Evolutionary conservation across 2,797 vertebrate genomes (phyloP).

Genomic region (Ctenochaetus hawaiiensis): DNA sequence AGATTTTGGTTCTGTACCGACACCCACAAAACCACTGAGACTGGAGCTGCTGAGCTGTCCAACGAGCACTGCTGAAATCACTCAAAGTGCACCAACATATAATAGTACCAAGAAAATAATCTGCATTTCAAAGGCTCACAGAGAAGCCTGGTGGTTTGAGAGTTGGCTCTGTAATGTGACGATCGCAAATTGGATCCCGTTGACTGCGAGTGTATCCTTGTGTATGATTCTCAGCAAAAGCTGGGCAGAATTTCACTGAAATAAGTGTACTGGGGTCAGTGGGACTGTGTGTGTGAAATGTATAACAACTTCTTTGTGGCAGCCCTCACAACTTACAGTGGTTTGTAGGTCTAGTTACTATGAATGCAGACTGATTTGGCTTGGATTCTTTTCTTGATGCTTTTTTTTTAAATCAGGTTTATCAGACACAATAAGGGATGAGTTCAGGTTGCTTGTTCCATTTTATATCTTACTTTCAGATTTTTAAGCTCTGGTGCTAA

Average conservation of each 20-base stretch:
- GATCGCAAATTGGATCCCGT: conserved; percentile 15
- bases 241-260: neutral
- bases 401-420: neutral
- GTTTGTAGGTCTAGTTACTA: neutral
- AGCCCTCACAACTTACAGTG: neutral
- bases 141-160: neutral
- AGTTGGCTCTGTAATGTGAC: neutral
- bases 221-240: neutral
- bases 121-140: conserved; percentile 24
- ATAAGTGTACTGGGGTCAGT: neutral
- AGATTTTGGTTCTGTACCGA: conserved; percentile 46
- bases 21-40: conserved; percentile 64
- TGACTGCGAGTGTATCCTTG: neutral
- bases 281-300: neutral
- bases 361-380: conserved; percentile 6
- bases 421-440: neutral
- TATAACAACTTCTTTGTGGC: neutral
- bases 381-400: neutral
- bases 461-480: neutral
- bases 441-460: neutral
- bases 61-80: conserved; percentile 42
- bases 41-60: conserved; percentile 46
- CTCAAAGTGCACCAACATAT: conserved; percentile 18
- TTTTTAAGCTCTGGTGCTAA: neutral
- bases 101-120: conserved; percentile 18